Evolutionary conservation across 2,797 vertebrate genomes (phyloP), one percentile per base, ranked within the genome.

Genomic region (Cynodonichthys magdalenae): DNA sequence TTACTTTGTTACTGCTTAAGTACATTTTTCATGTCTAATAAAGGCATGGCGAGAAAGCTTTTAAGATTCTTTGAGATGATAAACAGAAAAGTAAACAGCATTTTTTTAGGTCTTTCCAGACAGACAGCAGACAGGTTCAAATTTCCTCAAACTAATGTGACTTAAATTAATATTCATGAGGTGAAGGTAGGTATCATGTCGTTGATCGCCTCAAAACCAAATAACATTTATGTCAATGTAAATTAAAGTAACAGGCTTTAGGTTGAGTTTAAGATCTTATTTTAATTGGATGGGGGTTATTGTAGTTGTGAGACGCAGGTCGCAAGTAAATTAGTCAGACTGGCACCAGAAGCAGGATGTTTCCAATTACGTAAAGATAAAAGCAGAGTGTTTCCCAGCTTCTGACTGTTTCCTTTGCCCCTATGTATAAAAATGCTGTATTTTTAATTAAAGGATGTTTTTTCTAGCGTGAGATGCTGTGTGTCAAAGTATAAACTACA

Each of bases 251-350:
- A 46, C 17, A 31, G 41, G 67, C 74, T 71, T 55, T 42, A 58
- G 61, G 69, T 61, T 71, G 50, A 77, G 59, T 51, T 77, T 56
- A 77, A 79, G 62, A 76, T 79, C 67, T 71, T 52, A 63, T 68
- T 73, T 72, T 88, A 87, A 89, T 86, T 86, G 75, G 77, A 78
- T 68, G 28, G 71, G 71, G 72, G 69, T 84, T 82, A 85, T 87
- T 86, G 76, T 76, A 71, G 68, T 68, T 59, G 60, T 58, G 56
- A 71, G 82, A 80, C 75, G 83, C 44, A 64, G 79, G 85, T 84
- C 71, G 46, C 53, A 45, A 47, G 50, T 66, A 86, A 82, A 82
- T 81, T 79, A 61, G 71, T 57, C 69, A 66, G 81, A 82, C 52
- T 39, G 45, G 57, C 69, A 75, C 56, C 51, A 75, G 63, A 69